Base-by-base conservation (phyloP, 2,797 vertebrate genomes). In the Channa striata region DNA sequence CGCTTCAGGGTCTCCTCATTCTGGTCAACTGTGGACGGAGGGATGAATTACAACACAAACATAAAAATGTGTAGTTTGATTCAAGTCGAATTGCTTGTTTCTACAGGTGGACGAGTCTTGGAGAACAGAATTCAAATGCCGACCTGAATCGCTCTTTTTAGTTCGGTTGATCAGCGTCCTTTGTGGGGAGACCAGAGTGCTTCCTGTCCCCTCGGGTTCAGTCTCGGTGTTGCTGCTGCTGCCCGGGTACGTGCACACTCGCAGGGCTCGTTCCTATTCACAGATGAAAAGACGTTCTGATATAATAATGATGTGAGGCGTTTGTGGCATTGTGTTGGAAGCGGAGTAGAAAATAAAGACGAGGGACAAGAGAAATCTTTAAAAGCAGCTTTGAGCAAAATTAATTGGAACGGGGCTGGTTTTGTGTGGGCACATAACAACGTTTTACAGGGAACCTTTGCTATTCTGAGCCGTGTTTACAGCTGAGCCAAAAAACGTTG, bases 161-260 rank as follows among this genome's bases (percentile, higher is more conserved):
- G 81, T 76, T 78, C 91, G 70, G 89, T 88, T 67, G 63, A 92
- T 77, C 59, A 92, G 89, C 36, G 91, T 92, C 59, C 90, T 87
- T n/a, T 87, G 87, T 23, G 91, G 84, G 7, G 90, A 73, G 77
- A 64, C 75, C 77, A 91, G 80, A 53, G 87, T 85, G 77, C 74
- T 83, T 74, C 82, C 52, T 57, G 83, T 84, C 66, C 73, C 86
- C 61, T 94, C 92, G 0, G 40, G 80, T 77, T 96, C 95, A 0
- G 74, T 91, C 83, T 96, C 94, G 0, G 86, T 87, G 62, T 91
- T 86, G 25, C 87, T 89, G 74, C 93, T 88, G 85, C 93, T 94
- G 68, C 93, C 92, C 6, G 94, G 93, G 66, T 95, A 95, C 0
- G 88, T 89, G 84, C 94, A 94, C 63, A 92, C 91, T 68, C 84